These are phyloP conservation scores for Tanytarsus gracilentus DNA, from an alignment of 2,888 invertebrate genomes.

Conservation along the genomic window DNA sequence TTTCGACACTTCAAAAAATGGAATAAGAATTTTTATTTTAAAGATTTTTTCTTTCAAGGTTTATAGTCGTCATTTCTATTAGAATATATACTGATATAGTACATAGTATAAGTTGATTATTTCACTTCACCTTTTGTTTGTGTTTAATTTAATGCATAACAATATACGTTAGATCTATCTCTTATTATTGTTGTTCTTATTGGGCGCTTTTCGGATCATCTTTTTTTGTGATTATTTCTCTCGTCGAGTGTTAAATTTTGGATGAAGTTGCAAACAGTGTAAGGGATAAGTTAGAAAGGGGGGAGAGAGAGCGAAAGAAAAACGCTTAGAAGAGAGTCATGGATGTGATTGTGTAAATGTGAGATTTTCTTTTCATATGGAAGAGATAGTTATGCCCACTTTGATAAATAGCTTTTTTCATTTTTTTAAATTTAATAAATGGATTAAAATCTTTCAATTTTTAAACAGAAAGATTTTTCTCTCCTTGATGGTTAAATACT, in stretches of 20 bases:
- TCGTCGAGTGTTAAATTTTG: neutral
- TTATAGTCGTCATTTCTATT: conserved; percentile 28
- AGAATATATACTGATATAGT: conserved; percentile 20
- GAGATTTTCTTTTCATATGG: too few species aligned
- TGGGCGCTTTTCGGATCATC: neutral
- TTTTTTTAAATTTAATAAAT: too few species aligned
- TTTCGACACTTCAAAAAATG: conserved; percentile 1
- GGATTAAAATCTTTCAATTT: too few species aligned
- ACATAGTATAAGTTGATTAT: conserved; percentile 16
- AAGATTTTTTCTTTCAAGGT: conserved; percentile 11
- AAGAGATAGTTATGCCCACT: too few species aligned
- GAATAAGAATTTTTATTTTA: conserved; percentile 9
- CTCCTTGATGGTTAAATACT: too few species aligned
- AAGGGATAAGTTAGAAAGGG: neutral
- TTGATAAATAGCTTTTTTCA: too few species aligned
- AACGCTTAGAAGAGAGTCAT: too few species aligned
- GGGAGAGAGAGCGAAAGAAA: too few species aligned
- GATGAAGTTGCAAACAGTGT: neutral
- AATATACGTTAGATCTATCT: neutral
- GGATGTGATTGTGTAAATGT: too few species aligned
- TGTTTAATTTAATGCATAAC: neutral
- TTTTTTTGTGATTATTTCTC: too few species aligned
- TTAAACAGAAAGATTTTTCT: too few species aligned
- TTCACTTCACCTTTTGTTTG: neutral
- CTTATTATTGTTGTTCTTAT: neutral